Conservation (phyloP, 92 coral and sea anemone species). For the Anthopleura xanthogrammica region DNA sequence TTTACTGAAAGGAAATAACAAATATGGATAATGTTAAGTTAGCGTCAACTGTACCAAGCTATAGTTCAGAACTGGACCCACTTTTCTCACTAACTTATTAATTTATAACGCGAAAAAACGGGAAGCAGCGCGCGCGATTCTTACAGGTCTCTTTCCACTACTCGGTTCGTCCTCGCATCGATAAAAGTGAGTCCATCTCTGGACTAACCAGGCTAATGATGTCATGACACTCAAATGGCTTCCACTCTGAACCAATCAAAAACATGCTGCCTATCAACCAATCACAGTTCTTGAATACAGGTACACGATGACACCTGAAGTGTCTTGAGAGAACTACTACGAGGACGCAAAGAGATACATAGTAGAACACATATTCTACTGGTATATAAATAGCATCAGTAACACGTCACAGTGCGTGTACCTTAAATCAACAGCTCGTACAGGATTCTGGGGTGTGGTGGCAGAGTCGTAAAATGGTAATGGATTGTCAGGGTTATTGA, state of each 20-base stretch:
- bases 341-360: neutral
- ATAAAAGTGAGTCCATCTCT: too few species aligned
- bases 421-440: slow-evolving; percentile 45
- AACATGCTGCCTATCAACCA: neutral
- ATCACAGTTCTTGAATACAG: neutral
- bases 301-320: neutral
- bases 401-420: slow-evolving; percentile 3
- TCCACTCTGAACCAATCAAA: neutral
- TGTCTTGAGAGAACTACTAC: neutral
- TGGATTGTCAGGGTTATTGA: slow-evolving; percentile 71
- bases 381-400: neutral
- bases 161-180: too few species aligned
- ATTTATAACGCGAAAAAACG: too few species aligned
- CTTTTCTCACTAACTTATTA: too few species aligned
- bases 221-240: neutral
- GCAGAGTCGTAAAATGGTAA: slow-evolving; percentile 63
- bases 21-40: neutral
- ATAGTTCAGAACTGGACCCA: too few species aligned
- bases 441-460: slow-evolving; percentile 73
- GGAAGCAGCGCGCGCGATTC: too few species aligned
- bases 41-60: neutral
- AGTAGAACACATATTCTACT: neutral
- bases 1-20: slow-evolving; percentile 21
- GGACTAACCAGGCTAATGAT: too few species aligned
- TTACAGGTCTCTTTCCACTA: too few species aligned